Evolutionary conservation across 2,797 vertebrate genomes (phyloP), one percentile per base, ranked within the genome.

Genomic region (Pipistrellus pipistrellus): DNA sequence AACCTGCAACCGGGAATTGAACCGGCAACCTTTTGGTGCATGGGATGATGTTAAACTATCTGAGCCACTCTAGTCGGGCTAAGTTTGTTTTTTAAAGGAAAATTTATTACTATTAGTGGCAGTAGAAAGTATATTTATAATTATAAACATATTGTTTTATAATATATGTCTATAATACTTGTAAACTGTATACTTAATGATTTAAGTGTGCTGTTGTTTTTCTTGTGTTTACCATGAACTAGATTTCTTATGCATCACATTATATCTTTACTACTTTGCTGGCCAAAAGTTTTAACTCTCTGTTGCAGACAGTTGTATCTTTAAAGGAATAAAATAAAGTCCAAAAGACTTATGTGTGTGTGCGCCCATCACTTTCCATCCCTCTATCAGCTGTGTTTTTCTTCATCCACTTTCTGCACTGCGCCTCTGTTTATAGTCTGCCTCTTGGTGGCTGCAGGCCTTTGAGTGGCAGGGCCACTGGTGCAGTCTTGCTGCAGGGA

Each of bases 41-140:
- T n/a, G 7, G n/a, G 64, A 66, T 3, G 1, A 66, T 66, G 30
- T 59, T 13, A 59, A 59, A 59, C 64, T 41, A 41, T 41, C 38
- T 41, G 38, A 41, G 38, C 38, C 38, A 41, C 38, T 41, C 38
- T 41, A 41, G 38, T 41, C 38, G 6, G 38, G 38, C 27, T 25
- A 62, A 9, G 44, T 44, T 9, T 27, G 27, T 85, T 95, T 93
- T n/a, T 62, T 81, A 46, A 84, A 73, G 77, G 71, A 91, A 51
- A 21, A 71, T 69, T 10, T 20, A 48, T 23, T 59, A 18, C n/a
- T 85, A 0, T 68, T 55, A 59, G 1, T 4, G 27, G 72, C 17
- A 71, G 18, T 68, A 25, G 80, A 38, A 89, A 64, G 25, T 51
- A 44, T 20, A 15, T 72, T 68, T n/a, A 46, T 64, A 46, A 23